Evolutionary conservation across 2,888 invertebrate species (phyloP), one percentile per base, ranked within the genome.

Genomic region (Hirtodrosophila duncani): DNA sequence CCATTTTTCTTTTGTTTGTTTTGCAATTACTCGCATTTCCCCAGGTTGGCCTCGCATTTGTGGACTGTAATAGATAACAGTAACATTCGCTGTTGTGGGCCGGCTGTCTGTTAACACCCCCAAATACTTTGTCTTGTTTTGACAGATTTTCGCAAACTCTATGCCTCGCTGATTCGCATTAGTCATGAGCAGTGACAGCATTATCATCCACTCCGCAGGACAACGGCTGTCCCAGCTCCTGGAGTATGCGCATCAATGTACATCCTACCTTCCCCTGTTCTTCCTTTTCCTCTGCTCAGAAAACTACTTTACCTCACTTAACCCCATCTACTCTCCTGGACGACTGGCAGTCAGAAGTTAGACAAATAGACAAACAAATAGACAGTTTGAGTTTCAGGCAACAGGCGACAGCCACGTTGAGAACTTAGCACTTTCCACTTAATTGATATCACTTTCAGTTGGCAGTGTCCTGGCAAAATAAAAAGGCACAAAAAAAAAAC

Each of bases 361-460:
- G 57, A 49, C 59, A 71, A 71, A 77, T 42, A 34, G 50, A 33
- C 51, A 50, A 41, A 36, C 58, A 58, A 38, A 26, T n/a, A n/a
- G n/a, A n/a, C n/a, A n/a, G n/a, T n/a, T n/a, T n/a, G n/a, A n/a
- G n/a, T n/a, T n/a, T n/a, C 67, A 70, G 70, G 56, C 57, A 55
- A 57, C 49, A 57, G 66, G 55, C 61, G 55, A 63, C 39, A 18
- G 33, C 48, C 46, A 33, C 55, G 33, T 20, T 26, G 18, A 33
- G 37, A 79, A 72, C 77, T 80, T 80, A 77, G 80, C 72, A 64
- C 78, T 77, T 80, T 72, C 78, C 72, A 60, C 68, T 45, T 72
- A 72, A 72, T 72, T 72, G 81, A 72, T 72, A 72, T 77, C 81
- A 77, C 78, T 71, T 52, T 57, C 69, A 39, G 27, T 36, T 45